Conservation (phyloP, 2,797 vertebrate genomes). For the Phaenicophaeus curvirostris region DNA sequence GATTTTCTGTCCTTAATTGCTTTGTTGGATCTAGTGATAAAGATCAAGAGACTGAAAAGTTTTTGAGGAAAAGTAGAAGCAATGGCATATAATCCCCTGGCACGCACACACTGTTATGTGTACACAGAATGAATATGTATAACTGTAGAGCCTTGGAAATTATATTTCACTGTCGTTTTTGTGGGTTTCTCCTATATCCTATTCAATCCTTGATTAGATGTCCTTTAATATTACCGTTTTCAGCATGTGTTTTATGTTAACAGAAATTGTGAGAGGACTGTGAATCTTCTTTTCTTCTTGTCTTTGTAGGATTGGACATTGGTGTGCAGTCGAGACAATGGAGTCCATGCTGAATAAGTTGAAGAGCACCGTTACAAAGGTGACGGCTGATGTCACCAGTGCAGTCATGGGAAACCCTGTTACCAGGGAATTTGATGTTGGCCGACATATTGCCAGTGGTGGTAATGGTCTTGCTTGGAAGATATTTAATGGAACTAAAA, state of each 20-base stretch:
- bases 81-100: not conserved
- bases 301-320: constrained; percentile 49
- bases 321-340: constrained; percentile 79
- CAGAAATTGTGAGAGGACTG: not conserved
- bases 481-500: constrained; percentile 97
- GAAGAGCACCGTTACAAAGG: constrained; percentile 97
- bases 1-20: not conserved
- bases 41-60: not conserved
- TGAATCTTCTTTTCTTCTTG: not conserved
- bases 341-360: constrained; percentile 99
- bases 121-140: not conserved
- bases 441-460: constrained; percentile 94
- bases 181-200: not conserved
- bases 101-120: not conserved
- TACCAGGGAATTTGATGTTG: constrained; percentile 97
- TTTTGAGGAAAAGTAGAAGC: not conserved
- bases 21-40: not conserved
- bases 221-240: not conserved
- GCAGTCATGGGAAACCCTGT: constrained; percentile 99
- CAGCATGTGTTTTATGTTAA: not conserved
- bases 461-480: constrained; percentile 95
- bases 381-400: constrained; percentile 97
- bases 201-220: not conserved
- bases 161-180: not conserved
- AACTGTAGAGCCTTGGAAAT: not conserved